Evolutionary conservation across 2,888 invertebrate genomes (phyloP).

Genomic region (Geotrupes spiniger): DNA sequence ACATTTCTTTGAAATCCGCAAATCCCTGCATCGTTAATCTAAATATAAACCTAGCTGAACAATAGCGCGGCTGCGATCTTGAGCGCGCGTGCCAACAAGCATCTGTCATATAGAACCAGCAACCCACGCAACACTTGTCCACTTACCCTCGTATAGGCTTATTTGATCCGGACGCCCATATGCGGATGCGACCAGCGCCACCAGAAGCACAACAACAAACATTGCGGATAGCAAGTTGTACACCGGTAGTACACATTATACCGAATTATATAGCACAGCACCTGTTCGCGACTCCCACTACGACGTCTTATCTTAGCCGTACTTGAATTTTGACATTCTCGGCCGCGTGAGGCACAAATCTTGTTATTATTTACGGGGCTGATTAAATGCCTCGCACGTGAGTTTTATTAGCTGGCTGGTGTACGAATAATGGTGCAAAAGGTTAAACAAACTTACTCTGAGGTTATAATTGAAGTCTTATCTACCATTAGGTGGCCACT

Average conservation of each 20-base stretch:
- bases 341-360: not conserved
- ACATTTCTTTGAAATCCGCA: too few species aligned
- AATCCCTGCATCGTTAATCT: too few species aligned
- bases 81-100: too few species aligned
- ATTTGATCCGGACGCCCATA: not conserved
- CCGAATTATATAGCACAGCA: constrained; percentile 6
- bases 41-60: too few species aligned
- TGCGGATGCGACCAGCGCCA: not conserved
- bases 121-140: too few species aligned
- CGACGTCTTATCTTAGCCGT: constrained; percentile 3
- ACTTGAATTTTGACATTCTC: constrained; percentile 6
- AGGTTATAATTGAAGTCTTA: too few species aligned
- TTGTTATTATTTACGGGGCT: too few species aligned
- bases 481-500: too few species aligned
- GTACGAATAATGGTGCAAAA: too few species aligned
- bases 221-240: not conserved
- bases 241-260: not conserved
- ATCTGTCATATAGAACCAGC: too few species aligned
- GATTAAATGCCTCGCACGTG: not conserved
- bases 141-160: constrained; percentile 1
- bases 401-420: not conserved
- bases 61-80: too few species aligned
- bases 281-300: constrained; percentile 5
- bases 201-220: constrained; percentile 1
- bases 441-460: too few species aligned